Evolutionary conservation across 1,140 invertebrate genomes (phyloP), one percentile per base, ranked within the genome.

Genomic region (Scaptomyza graminum): DNA sequence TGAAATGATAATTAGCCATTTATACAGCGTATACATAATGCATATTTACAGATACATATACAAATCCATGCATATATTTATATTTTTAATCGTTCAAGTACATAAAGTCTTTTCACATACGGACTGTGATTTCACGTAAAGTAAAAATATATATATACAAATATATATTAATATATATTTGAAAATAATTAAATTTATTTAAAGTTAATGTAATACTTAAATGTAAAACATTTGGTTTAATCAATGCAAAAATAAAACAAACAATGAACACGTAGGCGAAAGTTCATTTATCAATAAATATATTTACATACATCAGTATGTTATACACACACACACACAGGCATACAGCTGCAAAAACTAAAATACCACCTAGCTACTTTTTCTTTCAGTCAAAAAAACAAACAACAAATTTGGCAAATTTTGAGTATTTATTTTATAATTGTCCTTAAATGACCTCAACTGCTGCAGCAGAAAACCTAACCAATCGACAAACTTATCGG

Each of bases 61-160:
- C 31, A 69, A 43, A 79, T 28, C 59, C 46, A 68, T 56, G 37
- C 39, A 59, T 28, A 57, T 12, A 68, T 41, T 61, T 44, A 60
- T 61, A 55, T 65, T 69, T 76, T 76, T 80, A 79, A 88, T 68
- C 82, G 88, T 88, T 79, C 79, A 74, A 84, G 79, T 89, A 81
- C 80, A 83, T 83, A 83, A 88, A 88, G 84, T 88, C 87, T 91
- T 89, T 91, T 91, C 90, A 91, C 90, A 91, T 91, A 91, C 90
- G 90, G 90, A 91, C 90, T 91, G 90, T 91, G 90, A 91, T 91
- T 91, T 91, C 84, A 76, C 68, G 71, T 81, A 76, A 79, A 80
- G 65, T 77, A 67, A 67, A 77, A 70, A 75, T 61, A 61, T 49
- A 74, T 54, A 72, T 52, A 76, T 73, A 75, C 56, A 81, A 47